Percentiles rank a stretch among this genome's conserved stretches.
Evolutionary conservation across 2,113 vertebrate species (phyloP).

Genomic region (Benitochromis conjunctus): DNA sequence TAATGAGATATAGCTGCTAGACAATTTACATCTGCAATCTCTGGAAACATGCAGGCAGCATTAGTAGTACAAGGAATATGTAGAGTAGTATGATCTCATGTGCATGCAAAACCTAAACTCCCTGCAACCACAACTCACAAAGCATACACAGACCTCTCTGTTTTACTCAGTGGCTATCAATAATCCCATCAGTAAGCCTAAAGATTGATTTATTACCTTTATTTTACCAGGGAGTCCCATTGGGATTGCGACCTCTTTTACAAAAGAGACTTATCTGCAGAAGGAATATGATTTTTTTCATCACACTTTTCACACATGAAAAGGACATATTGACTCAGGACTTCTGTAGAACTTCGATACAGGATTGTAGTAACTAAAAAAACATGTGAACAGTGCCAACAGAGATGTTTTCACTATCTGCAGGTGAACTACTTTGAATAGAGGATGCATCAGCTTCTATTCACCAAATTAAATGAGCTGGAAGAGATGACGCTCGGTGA

Average conservation of each 20-base stretch:
- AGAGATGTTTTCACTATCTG: not conserved
- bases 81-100: not conserved
- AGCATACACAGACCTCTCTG: not conserved
- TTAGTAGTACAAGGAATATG: not conserved
- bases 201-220: too few species aligned
- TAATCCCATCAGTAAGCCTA: not conserved
- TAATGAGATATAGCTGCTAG: not conserved
- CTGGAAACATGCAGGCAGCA: not conserved
- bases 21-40: not conserved
- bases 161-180: not conserved
- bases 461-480: slow-evolving; percentile 20
- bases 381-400: slow-evolving; percentile 32
- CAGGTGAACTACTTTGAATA: slow-evolving; percentile 11
- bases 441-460: slow-evolving; percentile 16
- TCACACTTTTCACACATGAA: not conserved
- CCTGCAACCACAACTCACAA: not conserved
- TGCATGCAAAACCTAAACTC: not conserved
- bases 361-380: slow-evolving; percentile 6
- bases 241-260: not conserved
- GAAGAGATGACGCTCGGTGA: not conserved
- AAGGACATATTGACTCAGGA: not conserved
- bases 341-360: not conserved
- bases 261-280: not conserved
- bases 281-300: not conserved
- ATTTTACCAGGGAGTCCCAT: too few species aligned